Evolutionary conservation across 2,888 invertebrate genomes (phyloP).

Genomic region (Lasius platythorax): DNA sequence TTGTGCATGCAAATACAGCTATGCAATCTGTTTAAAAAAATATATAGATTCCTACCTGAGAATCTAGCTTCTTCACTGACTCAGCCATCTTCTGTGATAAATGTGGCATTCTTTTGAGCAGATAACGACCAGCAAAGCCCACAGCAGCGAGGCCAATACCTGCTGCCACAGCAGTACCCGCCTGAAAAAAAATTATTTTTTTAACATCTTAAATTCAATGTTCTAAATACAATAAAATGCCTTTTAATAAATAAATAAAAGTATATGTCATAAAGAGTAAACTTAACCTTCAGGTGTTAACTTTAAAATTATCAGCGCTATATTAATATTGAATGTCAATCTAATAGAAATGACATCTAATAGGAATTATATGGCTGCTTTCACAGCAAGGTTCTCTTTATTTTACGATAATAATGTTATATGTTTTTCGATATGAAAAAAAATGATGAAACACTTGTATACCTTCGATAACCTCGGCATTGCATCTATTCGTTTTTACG

Average conservation of each 20-base stretch:
- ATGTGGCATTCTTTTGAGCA: conserved; percentile 92
- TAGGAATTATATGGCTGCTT: not conserved
- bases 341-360: not conserved
- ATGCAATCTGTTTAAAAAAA: not conserved
- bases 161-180: conserved; percentile 92
- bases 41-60: conserved; percentile 85
- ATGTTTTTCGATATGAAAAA: conserved; percentile 31
- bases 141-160: conserved; percentile 96
- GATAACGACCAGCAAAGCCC: conserved; percentile 95
- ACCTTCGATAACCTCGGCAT: not conserved
- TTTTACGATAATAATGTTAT: not conserved
- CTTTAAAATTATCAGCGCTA: conserved; percentile 3
- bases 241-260: not conserved
- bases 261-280: not conserved
- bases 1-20: not conserved
- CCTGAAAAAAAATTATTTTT: conserved; percentile 85
- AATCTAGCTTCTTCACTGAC: conserved; percentile 93
- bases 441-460: conserved; percentile 31
- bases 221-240: not conserved
- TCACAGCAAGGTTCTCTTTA: not conserved
- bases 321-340: not conserved
- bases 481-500: not conserved
- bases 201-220: not conserved
- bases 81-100: conserved; percentile 92
- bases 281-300: conserved; percentile 24